Conservation (phyloP, 2,113 vertebrate genomes). For the Cichladusa arquata region DNA sequence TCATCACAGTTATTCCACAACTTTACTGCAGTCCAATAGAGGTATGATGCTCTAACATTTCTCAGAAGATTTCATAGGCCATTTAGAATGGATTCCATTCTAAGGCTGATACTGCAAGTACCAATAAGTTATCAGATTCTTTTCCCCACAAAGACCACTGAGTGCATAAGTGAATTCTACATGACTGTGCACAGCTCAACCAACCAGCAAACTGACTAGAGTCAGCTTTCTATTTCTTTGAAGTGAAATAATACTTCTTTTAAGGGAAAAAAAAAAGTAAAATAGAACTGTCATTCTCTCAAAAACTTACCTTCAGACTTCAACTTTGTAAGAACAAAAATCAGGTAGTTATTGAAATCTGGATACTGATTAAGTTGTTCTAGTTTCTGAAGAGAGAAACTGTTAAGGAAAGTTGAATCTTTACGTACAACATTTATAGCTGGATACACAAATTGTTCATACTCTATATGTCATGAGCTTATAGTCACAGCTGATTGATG, state of each 20-base stretch:
- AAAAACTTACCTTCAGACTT: conserved; percentile 93
- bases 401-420: conserved; percentile 77
- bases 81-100: not conserved
- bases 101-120: not conserved
- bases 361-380: conserved; percentile 98
- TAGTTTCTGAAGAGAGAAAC: conserved; percentile 85
- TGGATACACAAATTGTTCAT: not conserved
- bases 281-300: not conserved
- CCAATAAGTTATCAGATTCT: not conserved
- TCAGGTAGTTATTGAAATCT: conserved; percentile 99
- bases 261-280: not conserved
- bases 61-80: not conserved
- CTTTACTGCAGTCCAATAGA: not conserved
- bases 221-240: not conserved
- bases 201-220: not conserved
- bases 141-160: not conserved
- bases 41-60: not conserved
- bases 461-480: too few relatives aligned
- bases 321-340: conserved; percentile 96
- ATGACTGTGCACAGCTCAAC: not conserved
- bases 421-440: not conserved
- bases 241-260: not conserved
- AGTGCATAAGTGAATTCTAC: not conserved
- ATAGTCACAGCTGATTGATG: too few relatives aligned
- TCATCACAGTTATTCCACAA: not conserved